Base-by-base conservation (phyloP, 2,797 vertebrate genomes). In the Syndactyla subalaris region DNA sequence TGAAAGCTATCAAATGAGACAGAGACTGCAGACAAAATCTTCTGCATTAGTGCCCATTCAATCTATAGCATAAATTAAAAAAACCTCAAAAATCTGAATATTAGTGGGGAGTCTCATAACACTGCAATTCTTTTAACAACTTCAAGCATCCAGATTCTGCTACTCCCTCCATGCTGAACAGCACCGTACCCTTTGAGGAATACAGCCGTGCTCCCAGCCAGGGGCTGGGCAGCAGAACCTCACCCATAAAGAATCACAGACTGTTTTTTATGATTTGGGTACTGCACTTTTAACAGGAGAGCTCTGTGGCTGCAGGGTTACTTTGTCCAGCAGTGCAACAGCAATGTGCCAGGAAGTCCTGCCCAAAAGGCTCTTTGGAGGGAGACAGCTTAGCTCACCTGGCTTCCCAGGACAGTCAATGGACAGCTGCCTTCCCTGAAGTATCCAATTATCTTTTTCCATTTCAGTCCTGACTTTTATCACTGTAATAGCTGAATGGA, bases 361-460 rank as follows among this genome's bases (percentile, higher is more conserved):
- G 62, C 16, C 34, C 2, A 0, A 23, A 1, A 0, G 0, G 7
- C 7, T 66, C 48, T 85, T 51, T 43, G 54, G 68, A 59, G 49
- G 12, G 11, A 48, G 67, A 34, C 21, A 63, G 30, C 4, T 6
- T 1, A 36, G 76, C 58, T 52, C 48, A 38, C 30, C 23, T 9
- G 55, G 36, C 72, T 49, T 36, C 58, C n/a, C 39, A 48, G 76
- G 32, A 55, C 57, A 61, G 58, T 8, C 55, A 24, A 41, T 12
- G 52, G 27, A 65, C 32, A 51, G n/a, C 16, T 52, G 61, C 59
- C 59, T 63, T 57, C 86, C 71, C 84, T 61, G 5, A 63, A 85
- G 43, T 7, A 49, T 12, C 27, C 14, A 24, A 54, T 46, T 45
- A 68, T 24, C 52, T 46, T 51, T 49, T 80, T 66, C 74, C 80